Evolutionary conservation across 2,888 invertebrate species (phyloP).

Genomic region (Oscheius sp.): DNA sequence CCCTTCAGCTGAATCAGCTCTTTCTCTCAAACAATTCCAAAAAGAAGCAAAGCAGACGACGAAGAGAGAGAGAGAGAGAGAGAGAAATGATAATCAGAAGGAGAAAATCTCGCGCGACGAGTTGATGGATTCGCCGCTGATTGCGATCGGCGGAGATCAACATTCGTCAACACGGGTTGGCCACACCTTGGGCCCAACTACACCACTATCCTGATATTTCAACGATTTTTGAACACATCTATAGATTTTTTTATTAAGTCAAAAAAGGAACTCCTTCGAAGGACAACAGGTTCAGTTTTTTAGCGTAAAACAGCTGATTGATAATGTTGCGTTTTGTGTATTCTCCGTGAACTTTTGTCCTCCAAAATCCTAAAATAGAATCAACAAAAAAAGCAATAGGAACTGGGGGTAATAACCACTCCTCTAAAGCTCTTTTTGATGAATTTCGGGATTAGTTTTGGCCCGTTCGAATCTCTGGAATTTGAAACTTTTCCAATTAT

Average conservation of each 20-base stretch:
- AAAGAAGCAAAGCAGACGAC: neutral
- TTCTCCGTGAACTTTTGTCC: no score
- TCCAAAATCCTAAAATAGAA: no score
- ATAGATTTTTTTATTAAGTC: no score
- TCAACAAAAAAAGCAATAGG: neutral
- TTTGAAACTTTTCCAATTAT: neutral
- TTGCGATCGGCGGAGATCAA: conserved; percentile 11
- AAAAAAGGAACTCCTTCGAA: no score
- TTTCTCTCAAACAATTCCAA: neutral
- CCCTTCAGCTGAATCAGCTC: neutral
- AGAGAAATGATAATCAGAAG: neutral
- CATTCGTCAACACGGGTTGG: conserved; percentile 16
- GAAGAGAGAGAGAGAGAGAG: neutral
- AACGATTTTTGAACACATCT: no score
- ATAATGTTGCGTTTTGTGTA: no score
- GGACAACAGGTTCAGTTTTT: no score
- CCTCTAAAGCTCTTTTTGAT: neutral
- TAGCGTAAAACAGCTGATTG: no score
- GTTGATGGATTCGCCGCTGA: conserved; percentile 18
- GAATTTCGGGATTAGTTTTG: neutral
- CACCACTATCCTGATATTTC: neutral
- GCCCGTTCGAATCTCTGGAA: neutral
- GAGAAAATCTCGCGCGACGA: neutral
- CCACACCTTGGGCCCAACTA: conserved; percentile 18
- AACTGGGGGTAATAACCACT: neutral